These are phyloP conservation scores for Protonemura montana DNA, from an alignment of 2,888 invertebrate genomes.

Conservation along the genomic window DNA sequence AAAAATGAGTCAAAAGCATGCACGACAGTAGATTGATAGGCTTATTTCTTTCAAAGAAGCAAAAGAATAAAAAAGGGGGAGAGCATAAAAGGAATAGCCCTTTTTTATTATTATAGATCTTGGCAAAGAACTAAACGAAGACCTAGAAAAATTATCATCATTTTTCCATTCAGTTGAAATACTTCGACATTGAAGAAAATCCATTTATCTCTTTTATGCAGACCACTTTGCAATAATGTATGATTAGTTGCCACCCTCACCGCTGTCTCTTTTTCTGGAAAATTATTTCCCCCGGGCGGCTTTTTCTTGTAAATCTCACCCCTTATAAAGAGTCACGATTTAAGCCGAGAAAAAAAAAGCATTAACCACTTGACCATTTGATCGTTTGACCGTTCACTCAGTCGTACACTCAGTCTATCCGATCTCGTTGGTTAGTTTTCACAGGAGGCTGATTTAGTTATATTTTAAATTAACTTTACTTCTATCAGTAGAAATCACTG, in stretches of 20 bases:
- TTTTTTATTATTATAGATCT: constrained; percentile 38
- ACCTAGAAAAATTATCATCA: constrained; percentile 43
- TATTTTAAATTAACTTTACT: too few species aligned
- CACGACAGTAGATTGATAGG: constrained; percentile 45
- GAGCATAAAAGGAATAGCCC: constrained; percentile 38
- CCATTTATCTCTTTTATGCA: constrained; percentile 40
- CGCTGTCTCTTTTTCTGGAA: constrained; percentile 1
- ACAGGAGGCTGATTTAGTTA: too few species aligned
- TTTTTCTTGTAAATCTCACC: neutral
- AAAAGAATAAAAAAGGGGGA: constrained; percentile 40
- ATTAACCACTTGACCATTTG: too few species aligned
- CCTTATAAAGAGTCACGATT: neutral
- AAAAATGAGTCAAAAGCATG: constrained; percentile 40
- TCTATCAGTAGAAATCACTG: too few species aligned
- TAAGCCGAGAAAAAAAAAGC: too few species aligned
- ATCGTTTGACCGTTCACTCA: too few species aligned
- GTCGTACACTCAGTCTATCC: too few species aligned
- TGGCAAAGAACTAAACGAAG: constrained; percentile 43
- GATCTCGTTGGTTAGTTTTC: too few species aligned
- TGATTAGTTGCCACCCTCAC: constrained; percentile 15
- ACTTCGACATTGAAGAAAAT: constrained; percentile 37
- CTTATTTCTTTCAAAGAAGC: constrained; percentile 38
- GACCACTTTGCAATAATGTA: constrained; percentile 33
- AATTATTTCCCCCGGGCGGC: constrained; percentile 5
- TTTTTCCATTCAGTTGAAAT: constrained; percentile 41